These are phyloP conservation scores for Acanthacorydalis orientalis DNA, from an alignment of 2,888 invertebrate species.

Conservation along the genomic window DNA sequence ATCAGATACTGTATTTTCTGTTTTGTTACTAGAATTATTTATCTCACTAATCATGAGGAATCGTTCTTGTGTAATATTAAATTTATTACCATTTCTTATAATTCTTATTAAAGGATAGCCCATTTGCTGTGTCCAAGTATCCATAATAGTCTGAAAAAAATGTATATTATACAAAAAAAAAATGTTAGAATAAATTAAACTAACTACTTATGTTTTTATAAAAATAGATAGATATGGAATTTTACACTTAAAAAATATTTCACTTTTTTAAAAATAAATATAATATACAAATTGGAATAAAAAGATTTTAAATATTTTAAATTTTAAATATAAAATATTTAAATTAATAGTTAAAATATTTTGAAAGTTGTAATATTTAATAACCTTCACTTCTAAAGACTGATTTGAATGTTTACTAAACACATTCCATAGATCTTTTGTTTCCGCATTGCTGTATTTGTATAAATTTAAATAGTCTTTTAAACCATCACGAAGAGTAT, in stretches of 20 bases:
- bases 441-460: slow-evolving; percentile 55
- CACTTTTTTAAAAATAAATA: no score
- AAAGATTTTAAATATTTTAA: no score
- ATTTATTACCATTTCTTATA: slow-evolving; percentile 37
- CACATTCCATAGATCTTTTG: slow-evolving; percentile 66
- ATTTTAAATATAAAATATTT: no score
- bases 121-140: slow-evolving; percentile 68
- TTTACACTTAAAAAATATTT: no score
- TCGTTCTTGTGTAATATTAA: slow-evolving; percentile 49
- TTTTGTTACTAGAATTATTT: slow-evolving; percentile 19
- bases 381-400: slow-evolving; percentile 41
- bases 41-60: slow-evolving; percentile 30
- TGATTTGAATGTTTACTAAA: slow-evolving; percentile 46
- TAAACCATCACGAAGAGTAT: slow-evolving; percentile 43
- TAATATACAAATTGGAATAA: no score
- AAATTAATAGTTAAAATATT: not conserved
- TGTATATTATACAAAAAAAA: no score
- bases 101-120: slow-evolving; percentile 68
- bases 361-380: not conserved
- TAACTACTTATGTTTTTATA: no score
- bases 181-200: no score
- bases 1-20: slow-evolving; percentile 32
- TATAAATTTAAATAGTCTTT: slow-evolving; percentile 50
- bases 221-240: no score
- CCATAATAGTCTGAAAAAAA: slow-evolving; percentile 41